Evolutionary conservation across 2,888 invertebrate species (phyloP).

Genomic region (Pomacea canaliculata): DNA sequence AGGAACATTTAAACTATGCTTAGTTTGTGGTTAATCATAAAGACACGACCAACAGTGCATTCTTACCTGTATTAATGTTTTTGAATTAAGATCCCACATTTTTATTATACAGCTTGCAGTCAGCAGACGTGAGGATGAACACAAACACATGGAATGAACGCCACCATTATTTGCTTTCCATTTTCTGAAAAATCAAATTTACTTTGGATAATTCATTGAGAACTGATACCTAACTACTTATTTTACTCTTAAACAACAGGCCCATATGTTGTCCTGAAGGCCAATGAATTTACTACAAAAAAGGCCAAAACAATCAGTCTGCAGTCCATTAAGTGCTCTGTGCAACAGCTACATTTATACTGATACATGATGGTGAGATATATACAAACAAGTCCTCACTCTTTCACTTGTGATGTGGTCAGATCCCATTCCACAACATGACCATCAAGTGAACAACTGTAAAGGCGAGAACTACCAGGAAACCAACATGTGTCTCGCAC

Average conservation of each 20-base stretch:
- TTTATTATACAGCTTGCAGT: slow-evolving; percentile 73
- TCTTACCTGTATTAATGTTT: slow-evolving; percentile 74
- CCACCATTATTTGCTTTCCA: slow-evolving; percentile 77
- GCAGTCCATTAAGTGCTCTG: no score
- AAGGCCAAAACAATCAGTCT: no score
- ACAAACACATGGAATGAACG: slow-evolving; percentile 74
- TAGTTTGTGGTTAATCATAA: no score
- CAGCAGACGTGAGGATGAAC: slow-evolving; percentile 71
- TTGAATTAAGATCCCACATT: slow-evolving; percentile 77
- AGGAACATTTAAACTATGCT: no score
- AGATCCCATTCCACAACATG: slow-evolving; percentile 70
- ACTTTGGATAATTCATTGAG: no score
- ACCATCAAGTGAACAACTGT: slow-evolving; percentile 75
- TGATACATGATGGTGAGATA: no score
- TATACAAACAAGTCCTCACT: slow-evolving; percentile 65
- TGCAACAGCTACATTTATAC: no score
- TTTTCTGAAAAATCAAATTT: slow-evolving; percentile 71
- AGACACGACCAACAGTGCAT: background rate
- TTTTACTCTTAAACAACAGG: no score
- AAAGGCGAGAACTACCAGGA: slow-evolving; percentile 71
- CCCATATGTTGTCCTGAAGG: no score
- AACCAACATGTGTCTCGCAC: slow-evolving; percentile 77
- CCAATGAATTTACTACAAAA: no score
- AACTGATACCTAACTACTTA: no score
- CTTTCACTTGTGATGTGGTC: slow-evolving; percentile 66